Evolutionary conservation across 2,113 vertebrate species (phyloP), one percentile per base, ranked within the genome.

Genomic region (Alexandromys fortis): DNA sequence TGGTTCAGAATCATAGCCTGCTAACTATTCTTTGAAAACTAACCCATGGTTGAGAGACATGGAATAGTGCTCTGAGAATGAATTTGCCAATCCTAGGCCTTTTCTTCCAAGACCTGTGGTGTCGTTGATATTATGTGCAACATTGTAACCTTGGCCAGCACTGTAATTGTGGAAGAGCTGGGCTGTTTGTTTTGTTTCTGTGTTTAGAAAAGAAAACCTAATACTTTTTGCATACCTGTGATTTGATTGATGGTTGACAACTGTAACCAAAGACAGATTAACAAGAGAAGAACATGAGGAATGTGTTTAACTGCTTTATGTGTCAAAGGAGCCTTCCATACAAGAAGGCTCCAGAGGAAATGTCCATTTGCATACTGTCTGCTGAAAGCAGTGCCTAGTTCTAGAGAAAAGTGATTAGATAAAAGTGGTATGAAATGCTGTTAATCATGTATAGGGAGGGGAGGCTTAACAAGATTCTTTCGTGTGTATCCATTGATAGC

Each of bases 21-120:
- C 78, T 94, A 91, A 91, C 9, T 82, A 11, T 52, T 21, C 24
- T 92, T 82, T 95, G 33, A 75, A 93, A 89, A 96, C 85, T 70
- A 96, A 55, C 21, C 13, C 10, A 21, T 94, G 35, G 47, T 86
- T 77, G 14, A 61, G 52, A 90, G 47, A 78, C 10, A 26, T 77
- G 17, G 89, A 52, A 90, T 10, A 70, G 38, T 78, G 11, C 42
- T 16, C 12, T 45, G 5, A 55, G 28, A 81, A 83, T 52, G 38
- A 42, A 86, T 19, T 86, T 89, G 30, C 42, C 24, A 61, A 7
- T 86, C 7, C 81, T 49, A 38, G 11, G 24, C 49, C 24, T 91
- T 83, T 47, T 89, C 73, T 86, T 81, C 65, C 45, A 95, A 85
- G n/a, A 63, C 2, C 14, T 14, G 0, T 63, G 58, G 0, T 63